Evolutionary conservation across 2,797 vertebrate species (phyloP), one percentile per base, ranked within the genome.

Genomic region (Manis pentadactyla): DNA sequence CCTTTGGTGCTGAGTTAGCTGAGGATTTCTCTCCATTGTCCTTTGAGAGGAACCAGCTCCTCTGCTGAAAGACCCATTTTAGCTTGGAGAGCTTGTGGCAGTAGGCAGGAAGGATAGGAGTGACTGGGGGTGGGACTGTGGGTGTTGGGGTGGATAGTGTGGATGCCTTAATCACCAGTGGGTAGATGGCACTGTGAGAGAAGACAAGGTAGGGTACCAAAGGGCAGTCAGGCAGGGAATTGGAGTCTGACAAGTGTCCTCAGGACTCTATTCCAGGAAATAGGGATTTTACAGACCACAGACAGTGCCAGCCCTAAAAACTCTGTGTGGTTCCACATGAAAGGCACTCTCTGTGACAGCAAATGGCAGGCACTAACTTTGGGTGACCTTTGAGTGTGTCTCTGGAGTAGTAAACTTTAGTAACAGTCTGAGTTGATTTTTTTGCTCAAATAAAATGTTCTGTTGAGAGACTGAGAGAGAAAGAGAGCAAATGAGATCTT

Each of bases 281-380:
- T 77, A 27, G 69, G n/a, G 13, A 66, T 89, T 91, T 94, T 69
- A 87, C 7, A 90, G 51, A 85, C 25, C 53, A 78, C 23, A 78
- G 55, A 83, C 53, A 77, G 78, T 63, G 51, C 34, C 39, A 91
- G 37, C 42, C 34, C 37, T 95, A 73, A 91, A 90, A 83, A 3
- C 83, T 64, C 83, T 91, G 14, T 84, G 21, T 90, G 68, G 51
- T 94, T 95, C 88, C 42, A 96, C 78, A 59, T 93, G 83, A 96
- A 96, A 96, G 37, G 69, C 57, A 93, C 39, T 84, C 64, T 96
- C 49, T 89, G 31, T 92, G 84, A 93, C 37, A 92, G 74, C 39
- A 87, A 79, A 75, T 79, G 23, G 23, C 53, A 90, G 73, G 5
- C 55, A 71, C 51, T 95, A 82, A 94, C 55, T 96, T 94, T 90